Percentiles rank a stretch among this genome's conserved stretches.
Evolutionary conservation across 2,797 vertebrate genomes (phyloP).

Genomic region (Cossypha heuglini): DNA sequence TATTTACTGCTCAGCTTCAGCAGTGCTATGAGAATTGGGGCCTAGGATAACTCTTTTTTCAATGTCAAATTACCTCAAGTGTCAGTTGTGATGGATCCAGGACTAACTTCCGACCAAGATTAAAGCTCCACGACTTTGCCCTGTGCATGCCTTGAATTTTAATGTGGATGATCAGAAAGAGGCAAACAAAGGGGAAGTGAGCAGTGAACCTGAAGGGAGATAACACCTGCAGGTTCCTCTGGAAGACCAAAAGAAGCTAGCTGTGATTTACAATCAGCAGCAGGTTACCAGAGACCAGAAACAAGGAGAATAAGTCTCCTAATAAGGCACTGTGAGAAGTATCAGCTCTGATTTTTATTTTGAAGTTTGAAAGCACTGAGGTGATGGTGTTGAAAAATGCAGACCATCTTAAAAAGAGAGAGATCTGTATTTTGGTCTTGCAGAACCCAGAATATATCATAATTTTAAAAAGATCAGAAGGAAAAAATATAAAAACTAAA

Average conservation of each 20-base stretch:
- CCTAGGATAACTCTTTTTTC: background rate
- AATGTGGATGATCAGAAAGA: background rate
- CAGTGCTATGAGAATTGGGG: background rate
- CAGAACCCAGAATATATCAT: background rate
- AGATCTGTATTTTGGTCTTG: background rate
- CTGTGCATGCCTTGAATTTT: constrained; percentile 2
- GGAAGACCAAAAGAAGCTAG: background rate
- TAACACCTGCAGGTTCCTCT: background rate
- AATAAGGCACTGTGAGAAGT: background rate
- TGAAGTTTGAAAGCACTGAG: background rate
- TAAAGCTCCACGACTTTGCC: constrained; percentile 3
- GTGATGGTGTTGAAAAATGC: background rate
- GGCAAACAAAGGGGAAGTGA: background rate
- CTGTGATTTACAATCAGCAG: background rate
- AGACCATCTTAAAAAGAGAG: background rate
- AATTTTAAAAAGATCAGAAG: background rate
- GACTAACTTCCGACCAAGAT: background rate
- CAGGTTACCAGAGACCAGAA: background rate
- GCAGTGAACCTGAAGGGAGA: background rate
- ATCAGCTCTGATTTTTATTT: background rate
- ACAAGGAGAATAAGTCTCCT: background rate
- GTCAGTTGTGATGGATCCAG: constrained; percentile 22
- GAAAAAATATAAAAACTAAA: background rate
- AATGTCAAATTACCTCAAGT: constrained; percentile 24
- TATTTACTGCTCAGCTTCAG: constrained; percentile 40